A percentile compares a stretch with the other conserved stretches of the same genome.
Evolutionary conservation across 2,113 vertebrate species (phyloP).

Genomic region (Nothocercus julius): DNA sequence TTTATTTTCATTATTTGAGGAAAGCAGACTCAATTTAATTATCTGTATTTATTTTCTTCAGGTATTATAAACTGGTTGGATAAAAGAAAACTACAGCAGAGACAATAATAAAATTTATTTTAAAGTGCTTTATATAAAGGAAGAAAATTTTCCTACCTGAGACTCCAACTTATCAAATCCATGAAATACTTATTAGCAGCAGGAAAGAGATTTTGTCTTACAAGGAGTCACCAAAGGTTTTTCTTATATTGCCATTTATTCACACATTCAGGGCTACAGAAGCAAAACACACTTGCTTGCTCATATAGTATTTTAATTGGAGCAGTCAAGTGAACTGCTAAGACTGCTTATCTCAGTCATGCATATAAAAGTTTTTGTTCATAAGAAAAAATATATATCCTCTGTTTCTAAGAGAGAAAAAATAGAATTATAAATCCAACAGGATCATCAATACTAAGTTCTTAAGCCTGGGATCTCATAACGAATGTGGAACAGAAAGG

Average conservation of each 20-base stretch:
- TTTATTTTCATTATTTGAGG: background rate
- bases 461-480: background rate
- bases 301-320: constrained; percentile 1
- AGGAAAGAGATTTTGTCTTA: background rate
- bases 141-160: background rate
- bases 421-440: background rate
- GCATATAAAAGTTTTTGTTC: background rate
- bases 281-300: background rate
- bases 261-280: background rate
- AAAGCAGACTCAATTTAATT: background rate
- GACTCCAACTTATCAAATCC: background rate
- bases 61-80: background rate
- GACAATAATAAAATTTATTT: background rate
- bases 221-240: background rate
- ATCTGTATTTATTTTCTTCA: background rate
- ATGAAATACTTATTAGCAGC: background rate
- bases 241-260: background rate
- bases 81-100: background rate
- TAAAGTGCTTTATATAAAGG: background rate
- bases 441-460: background rate
- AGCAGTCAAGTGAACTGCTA: background rate
- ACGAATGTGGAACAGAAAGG: background rate
- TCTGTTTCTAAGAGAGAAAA: background rate
- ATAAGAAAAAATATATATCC: background rate
- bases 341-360: background rate